Percentiles rank a stretch among this genome's conserved stretches.
Conservation (phyloP, 1,140 invertebrate species). For the Drosophila lacteicornis region DNA sequence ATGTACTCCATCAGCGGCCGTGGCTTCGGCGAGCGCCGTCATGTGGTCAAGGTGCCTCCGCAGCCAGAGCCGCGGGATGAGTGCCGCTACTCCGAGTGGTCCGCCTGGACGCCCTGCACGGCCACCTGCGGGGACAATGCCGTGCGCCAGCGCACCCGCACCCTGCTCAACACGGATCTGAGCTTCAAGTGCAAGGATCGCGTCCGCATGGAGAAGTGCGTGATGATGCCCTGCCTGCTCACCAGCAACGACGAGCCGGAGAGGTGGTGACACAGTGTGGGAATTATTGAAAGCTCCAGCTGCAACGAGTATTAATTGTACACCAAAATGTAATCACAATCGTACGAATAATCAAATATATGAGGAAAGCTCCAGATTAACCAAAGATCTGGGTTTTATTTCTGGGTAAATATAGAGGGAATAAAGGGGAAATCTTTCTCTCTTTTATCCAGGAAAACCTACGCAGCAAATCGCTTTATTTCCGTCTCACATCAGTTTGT, state of each 20-base stretch:
- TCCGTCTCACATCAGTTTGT: conserved; percentile 22
- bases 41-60: conserved; percentile 33
- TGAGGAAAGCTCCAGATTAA: background rate
- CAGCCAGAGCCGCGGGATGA: conserved; percentile 74
- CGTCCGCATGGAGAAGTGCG: conserved; percentile 79
- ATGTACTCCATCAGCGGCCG: conserved; percentile 72
- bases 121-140: conserved; percentile 86
- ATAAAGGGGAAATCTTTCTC: no score
- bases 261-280: conserved; percentile 47
- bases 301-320: conserved; percentile 34
- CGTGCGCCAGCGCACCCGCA: conserved; percentile 73
- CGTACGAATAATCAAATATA: conserved; percentile 24
- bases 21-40: conserved; percentile 49
- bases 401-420: no score
- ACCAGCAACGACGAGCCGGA: conserved; percentile 71
- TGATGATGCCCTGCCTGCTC: conserved; percentile 78
- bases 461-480: background rate
- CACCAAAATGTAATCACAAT: conserved; percentile 34
- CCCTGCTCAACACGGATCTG: conserved; percentile 76
- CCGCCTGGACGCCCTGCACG: conserved; percentile 88
- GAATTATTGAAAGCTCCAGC: background rate
- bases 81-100: conserved; percentile 88
- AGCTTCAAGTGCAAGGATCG: conserved; percentile 82
- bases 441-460: no score
- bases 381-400: no score